Evolutionary conservation across 2,888 invertebrate species (phyloP).

Genomic region (Xanthostigma xanthostigma): DNA sequence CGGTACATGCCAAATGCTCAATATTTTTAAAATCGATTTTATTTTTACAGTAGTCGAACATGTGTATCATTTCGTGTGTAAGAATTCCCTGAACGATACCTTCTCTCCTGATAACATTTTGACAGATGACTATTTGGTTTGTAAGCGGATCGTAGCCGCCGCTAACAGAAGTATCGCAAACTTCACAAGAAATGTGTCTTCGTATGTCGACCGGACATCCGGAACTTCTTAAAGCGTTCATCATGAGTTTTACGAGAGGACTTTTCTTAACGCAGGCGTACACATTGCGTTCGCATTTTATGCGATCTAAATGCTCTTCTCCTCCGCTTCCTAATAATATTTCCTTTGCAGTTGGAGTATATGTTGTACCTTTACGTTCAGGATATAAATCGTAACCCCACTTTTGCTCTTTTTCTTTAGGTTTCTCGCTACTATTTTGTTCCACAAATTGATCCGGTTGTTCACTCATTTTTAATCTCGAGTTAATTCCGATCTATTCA

Average conservation of each 20-base stretch:
- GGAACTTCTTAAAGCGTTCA: conserved; percentile 64
- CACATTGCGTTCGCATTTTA: conserved; percentile 69
- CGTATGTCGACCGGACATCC: conserved; percentile 72
- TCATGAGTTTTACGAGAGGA: conserved; percentile 70
- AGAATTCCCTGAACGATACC: conserved; percentile 66
- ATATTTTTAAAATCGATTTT: conserved; percentile 78
- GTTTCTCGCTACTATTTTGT: not conserved
- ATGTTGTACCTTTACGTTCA: conserved; percentile 49
- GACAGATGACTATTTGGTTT: conserved; percentile 84
- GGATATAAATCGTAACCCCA: conserved; percentile 78
- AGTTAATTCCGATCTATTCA: no score
- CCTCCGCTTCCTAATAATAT: conserved; percentile 50
- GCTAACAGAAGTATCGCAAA: conserved; percentile 66
- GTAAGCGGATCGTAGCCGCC: conserved; percentile 80
- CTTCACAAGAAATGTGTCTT: conserved; percentile 85
- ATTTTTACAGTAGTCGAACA: conserved; percentile 88
- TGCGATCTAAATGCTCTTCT: conserved; percentile 50
- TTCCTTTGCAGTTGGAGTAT: conserved; percentile 36
- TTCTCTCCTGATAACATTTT: conserved; percentile 59
- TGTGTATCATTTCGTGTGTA: conserved; percentile 88
- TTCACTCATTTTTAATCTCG: no score
- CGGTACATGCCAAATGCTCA: conserved; percentile 88
- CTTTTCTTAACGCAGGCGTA: conserved; percentile 59
- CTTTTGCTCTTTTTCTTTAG: conserved; percentile 13
- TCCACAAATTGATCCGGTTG: no score